Percentiles rank a stretch among this genome's conserved stretches.
Conservation (phyloP, 2,113 vertebrate species). For the human region DNA sequence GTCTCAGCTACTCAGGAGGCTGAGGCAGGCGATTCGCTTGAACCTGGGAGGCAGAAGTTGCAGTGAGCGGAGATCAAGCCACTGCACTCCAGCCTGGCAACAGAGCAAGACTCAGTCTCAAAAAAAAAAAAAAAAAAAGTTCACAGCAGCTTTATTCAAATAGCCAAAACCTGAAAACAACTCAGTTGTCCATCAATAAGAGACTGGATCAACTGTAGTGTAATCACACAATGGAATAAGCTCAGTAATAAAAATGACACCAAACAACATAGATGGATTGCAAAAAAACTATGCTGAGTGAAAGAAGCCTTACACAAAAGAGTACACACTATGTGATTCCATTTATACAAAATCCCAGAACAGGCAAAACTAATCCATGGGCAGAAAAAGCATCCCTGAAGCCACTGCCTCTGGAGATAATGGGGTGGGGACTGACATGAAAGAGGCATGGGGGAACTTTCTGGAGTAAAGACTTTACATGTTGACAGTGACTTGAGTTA, state of each 20-base stretch:
- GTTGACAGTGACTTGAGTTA: not conserved
- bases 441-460: not conserved
- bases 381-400: not conserved
- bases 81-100: too few relatives aligned
- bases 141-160: not conserved
- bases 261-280: not conserved
- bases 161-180: not conserved
- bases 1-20: too few relatives aligned
- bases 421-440: not conserved
- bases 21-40: too few relatives aligned
- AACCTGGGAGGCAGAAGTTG: too few relatives aligned
- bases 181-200: not conserved
- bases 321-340: not conserved
- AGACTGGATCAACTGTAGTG: not conserved
- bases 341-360: not conserved
- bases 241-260: slow-evolving; percentile 7
- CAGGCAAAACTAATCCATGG: not conserved
- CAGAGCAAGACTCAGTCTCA: too few relatives aligned
- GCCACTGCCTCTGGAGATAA: not conserved
- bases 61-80: too few relatives aligned
- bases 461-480: not conserved
- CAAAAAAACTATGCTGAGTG: not conserved
- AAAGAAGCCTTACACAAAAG: not conserved
- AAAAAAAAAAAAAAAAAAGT: too few relatives aligned
- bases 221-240: not conserved